These are phyloP conservation scores for Sinosuthora webbiana DNA, from an alignment of 2,113 vertebrate species.

Conservation along the genomic window DNA sequence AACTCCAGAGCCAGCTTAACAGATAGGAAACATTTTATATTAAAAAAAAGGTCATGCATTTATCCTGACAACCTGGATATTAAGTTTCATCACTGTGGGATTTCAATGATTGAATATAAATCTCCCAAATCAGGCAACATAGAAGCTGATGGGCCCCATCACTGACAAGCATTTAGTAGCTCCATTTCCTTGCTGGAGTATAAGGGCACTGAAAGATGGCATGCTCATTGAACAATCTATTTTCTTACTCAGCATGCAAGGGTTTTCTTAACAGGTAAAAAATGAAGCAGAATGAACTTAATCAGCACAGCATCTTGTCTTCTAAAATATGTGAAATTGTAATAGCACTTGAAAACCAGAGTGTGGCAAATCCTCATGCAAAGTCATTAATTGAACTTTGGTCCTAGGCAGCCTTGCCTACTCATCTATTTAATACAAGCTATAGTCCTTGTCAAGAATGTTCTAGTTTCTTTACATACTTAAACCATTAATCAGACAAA, in stretches of 20 bases:
- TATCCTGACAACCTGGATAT: not conserved
- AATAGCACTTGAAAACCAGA: slow-evolving; percentile 10
- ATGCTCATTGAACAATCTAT: not conserved
- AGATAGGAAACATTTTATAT: not conserved
- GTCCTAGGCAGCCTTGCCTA: slow-evolving; percentile 22
- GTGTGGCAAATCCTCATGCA: slow-evolving; percentile 22
- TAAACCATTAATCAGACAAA: slow-evolving; percentile 49
- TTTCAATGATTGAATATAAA: slow-evolving; percentile 8
- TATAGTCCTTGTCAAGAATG: slow-evolving; percentile 8
- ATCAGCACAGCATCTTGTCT: not conserved
- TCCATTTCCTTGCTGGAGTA: not conserved
- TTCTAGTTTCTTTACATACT: slow-evolving; percentile 24
- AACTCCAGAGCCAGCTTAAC: not conserved
- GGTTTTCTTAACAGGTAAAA: slow-evolving; percentile 18
- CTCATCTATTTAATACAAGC: slow-evolving; percentile 44
- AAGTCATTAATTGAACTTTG: slow-evolving; percentile 25
- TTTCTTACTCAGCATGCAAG: not conserved
- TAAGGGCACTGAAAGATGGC: not conserved
- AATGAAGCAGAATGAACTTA: slow-evolving; percentile 30
- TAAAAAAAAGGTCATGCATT: not conserved
- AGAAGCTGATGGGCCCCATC: not conserved
- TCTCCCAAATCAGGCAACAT: not conserved
- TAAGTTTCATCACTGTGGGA: not conserved
- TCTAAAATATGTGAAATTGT: slow-evolving; percentile 35
- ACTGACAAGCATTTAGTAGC: not conserved